These are phyloP conservation scores for Drosophila santomea DNA, from an alignment of 1,140 invertebrate species.

Conservation along the genomic window DNA sequence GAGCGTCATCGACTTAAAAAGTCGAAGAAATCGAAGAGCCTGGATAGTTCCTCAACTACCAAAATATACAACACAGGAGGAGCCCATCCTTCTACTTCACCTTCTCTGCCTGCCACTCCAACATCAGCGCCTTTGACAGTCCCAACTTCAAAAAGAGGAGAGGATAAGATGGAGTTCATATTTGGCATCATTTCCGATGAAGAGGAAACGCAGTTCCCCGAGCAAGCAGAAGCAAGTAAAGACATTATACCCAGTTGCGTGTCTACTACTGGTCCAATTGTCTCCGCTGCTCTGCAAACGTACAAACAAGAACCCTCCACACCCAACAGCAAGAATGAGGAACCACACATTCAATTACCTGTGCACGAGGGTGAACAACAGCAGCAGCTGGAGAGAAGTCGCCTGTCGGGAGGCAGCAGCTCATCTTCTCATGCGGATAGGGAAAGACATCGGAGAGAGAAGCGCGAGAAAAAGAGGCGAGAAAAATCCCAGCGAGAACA, in stretches of 20 bases:
- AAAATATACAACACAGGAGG: constrained; percentile 33
- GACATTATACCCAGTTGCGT: constrained; percentile 35
- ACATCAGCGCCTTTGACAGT: constrained; percentile 16
- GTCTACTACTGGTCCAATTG: constrained; percentile 69
- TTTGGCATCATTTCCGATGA: constrained; percentile 94
- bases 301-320: constrained; percentile 75
- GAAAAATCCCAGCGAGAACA: constrained; percentile 84
- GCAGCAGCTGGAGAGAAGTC: constrained; percentile 42
- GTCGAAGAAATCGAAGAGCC: constrained; percentile 86
- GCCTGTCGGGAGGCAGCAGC: constrained; percentile 13
- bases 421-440: constrained; percentile 59
- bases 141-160: constrained; percentile 82
- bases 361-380: constrained; percentile 39
- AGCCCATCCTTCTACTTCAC: constrained; percentile 3
- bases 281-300: constrained; percentile 77
- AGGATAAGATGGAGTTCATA: constrained; percentile 94
- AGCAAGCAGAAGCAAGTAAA: constrained; percentile 36
- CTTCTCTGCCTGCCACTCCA: constrained; percentile 40
- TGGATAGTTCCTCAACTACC: constrained; percentile 48
- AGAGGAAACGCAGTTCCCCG: constrained; percentile 79
- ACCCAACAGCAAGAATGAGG: constrained; percentile 53
- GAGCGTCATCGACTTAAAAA: constrained; percentile 85
- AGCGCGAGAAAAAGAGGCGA: constrained; percentile 89
- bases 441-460: constrained; percentile 85
- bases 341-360: constrained; percentile 7